Conservation (phyloP, 1,140 invertebrate genomes). For the Panonychus citri region DNA sequence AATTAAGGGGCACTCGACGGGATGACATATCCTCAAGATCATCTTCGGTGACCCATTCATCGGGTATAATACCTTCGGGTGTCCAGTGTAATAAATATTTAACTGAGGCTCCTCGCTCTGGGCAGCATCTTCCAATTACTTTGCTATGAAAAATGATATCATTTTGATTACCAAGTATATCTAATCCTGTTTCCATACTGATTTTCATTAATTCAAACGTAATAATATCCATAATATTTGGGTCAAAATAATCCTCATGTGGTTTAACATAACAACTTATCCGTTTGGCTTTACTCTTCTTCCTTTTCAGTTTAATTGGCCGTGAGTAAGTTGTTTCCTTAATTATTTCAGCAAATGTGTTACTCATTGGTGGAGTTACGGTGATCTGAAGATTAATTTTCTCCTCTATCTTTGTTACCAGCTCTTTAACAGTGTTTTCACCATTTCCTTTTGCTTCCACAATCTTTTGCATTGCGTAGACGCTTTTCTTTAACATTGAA, state of each 20-base stretch:
- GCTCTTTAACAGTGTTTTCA: too few relatives aligned
- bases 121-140: conserved; percentile 30
- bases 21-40: conserved; percentile 15
- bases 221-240: conserved; percentile 60
- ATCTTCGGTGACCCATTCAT: conserved; percentile 17
- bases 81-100: conserved; percentile 40
- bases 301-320: neutral
- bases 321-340: too few relatives aligned
- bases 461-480: too few relatives aligned
- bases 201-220: conserved; percentile 34
- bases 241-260: conserved; percentile 49
- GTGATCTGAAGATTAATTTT: too few relatives aligned
- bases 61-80: conserved; percentile 31
- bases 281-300: neutral
- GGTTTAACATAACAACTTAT: conserved; percentile 2
- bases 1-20: conserved; percentile 17
- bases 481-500: too few relatives aligned
- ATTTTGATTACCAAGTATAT: conserved; percentile 30
- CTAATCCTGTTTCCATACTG: conserved; percentile 32
- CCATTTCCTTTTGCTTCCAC: too few relatives aligned
- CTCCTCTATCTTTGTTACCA: too few relatives aligned
- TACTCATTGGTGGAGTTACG: too few relatives aligned
- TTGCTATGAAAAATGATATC: conserved; percentile 37
- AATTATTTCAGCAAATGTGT: too few relatives aligned
- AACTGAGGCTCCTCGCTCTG: conserved; percentile 32